A percentile compares a stretch with the other conserved stretches of the same genome.
Evolutionary conservation across 2,888 invertebrate species (phyloP).

Genomic region (Meloe dianella): DNA sequence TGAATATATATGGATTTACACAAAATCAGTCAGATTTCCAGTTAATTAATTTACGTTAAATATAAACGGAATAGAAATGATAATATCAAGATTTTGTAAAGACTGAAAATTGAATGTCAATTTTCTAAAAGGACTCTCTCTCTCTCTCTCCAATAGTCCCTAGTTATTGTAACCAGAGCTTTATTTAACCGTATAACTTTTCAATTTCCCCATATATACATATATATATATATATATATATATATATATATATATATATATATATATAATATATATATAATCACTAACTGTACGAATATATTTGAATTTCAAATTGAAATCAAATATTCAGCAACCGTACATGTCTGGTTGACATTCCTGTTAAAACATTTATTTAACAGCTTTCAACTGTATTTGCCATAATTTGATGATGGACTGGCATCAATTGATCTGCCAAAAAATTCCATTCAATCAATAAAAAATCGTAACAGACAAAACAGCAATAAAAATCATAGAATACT

Average conservation of each 20-base stretch:
- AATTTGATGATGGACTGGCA: conserved; percentile 47
- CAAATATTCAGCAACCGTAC: conserved; percentile 56
- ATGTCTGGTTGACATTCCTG: conserved; percentile 51
- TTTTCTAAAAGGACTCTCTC: not conserved
- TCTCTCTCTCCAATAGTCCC: not conserved
- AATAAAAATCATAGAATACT: not conserved
- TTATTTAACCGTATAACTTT: conserved; percentile 57
- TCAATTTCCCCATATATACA: conserved; percentile 53
- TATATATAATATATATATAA: conserved; percentile 31
- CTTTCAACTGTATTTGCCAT: conserved; percentile 35
- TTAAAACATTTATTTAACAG: conserved; percentile 54
- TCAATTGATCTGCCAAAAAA: conserved; percentile 47
- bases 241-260: conserved; percentile 38
- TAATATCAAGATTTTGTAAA: not conserved
- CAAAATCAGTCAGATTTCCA: not conserved
- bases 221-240: conserved; percentile 36
- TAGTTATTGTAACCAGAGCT: conserved; percentile 39
- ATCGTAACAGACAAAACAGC: conserved; percentile 9
- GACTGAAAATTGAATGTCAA: not conserved
- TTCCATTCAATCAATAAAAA: conserved; percentile 30
- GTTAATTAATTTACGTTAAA: not conserved
- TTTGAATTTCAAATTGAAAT: conserved; percentile 58
- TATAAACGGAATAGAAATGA: not conserved
- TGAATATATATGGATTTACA: not conserved
- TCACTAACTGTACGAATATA: conserved; percentile 43